A percentile compares a stretch with the other conserved stretches of the same genome.
These are phyloP conservation scores for Apantesis nais DNA, from an alignment of 2,888 invertebrate species.

Conservation along the genomic window DNA sequence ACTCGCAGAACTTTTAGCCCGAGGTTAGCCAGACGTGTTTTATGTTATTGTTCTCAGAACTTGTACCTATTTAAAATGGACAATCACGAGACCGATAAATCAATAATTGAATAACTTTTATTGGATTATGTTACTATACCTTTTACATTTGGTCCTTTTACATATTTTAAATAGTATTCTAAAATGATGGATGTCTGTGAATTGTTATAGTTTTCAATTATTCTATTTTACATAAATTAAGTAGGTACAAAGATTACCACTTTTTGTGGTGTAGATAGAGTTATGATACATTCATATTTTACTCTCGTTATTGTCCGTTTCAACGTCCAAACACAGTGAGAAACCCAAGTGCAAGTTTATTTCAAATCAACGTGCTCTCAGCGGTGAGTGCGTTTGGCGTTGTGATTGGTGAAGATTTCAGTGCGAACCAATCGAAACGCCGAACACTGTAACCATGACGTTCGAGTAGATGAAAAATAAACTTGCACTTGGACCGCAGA, in stretches of 20 bases:
- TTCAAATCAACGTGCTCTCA: no score
- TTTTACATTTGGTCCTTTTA: conserved; percentile 3
- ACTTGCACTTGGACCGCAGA: no score
- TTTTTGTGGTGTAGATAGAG: not conserved
- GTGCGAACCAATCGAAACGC: no score
- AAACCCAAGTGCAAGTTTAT: no score
- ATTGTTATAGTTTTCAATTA: not conserved
- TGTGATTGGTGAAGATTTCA: no score
- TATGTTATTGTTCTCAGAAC: conserved; percentile 60
- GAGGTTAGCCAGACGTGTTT: conserved; percentile 59
- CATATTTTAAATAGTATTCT: not conserved
- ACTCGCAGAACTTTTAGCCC: conserved; percentile 56
- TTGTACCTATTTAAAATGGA: conserved; percentile 37
- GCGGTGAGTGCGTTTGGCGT: no score
- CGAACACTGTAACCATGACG: no score
- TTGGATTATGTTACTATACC: not conserved
- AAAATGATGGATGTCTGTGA: not conserved
- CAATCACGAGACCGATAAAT: conserved; percentile 50
- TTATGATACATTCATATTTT: not conserved
- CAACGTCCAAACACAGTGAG: not conserved
- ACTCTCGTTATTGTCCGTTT: not conserved
- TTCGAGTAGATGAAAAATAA: no score
- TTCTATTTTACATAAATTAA: not conserved
- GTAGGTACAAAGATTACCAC: not conserved
- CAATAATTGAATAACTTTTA: conserved; percentile 43